phyloP scores from a whole-genome alignment of 2,113 vertebrate genomes.

The Myiopsitta monachus region DNA sequence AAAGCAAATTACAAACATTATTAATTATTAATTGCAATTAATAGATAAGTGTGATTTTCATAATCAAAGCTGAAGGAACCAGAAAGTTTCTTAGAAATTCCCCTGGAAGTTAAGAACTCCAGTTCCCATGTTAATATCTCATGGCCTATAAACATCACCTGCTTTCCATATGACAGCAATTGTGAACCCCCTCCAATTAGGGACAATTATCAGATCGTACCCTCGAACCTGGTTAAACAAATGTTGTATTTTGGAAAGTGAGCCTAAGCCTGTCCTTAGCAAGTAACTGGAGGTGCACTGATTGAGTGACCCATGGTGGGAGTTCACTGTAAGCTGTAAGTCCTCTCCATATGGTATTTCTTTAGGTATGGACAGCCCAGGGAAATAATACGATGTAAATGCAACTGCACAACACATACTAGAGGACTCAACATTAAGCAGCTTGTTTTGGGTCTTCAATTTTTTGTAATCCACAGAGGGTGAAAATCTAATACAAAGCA shows the following conservation, averaged over 20 bases:
- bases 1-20: not conserved
- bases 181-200: not conserved
- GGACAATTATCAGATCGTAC: not conserved
- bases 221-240: not conserved
- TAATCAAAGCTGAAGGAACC: not conserved
- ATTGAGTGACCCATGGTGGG: fast-evolving
- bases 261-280: not conserved
- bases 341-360: not conserved
- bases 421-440: not conserved
- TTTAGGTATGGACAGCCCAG: not conserved
- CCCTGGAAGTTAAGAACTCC: not conserved
- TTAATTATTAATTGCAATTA: not conserved
- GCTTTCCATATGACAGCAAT: not conserved
- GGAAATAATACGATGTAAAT: not conserved
- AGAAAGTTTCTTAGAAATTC: not conserved
- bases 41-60: not conserved
- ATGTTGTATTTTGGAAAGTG: not conserved
- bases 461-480: not conserved
- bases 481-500: not conserved
- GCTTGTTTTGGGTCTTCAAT: not conserved
- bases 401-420: not conserved
- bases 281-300: not conserved
- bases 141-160: not conserved
- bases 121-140: not conserved
- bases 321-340: not conserved